Conservation (phyloP, 2,113 vertebrate genomes). For the Nerophis ophidion region DNA sequence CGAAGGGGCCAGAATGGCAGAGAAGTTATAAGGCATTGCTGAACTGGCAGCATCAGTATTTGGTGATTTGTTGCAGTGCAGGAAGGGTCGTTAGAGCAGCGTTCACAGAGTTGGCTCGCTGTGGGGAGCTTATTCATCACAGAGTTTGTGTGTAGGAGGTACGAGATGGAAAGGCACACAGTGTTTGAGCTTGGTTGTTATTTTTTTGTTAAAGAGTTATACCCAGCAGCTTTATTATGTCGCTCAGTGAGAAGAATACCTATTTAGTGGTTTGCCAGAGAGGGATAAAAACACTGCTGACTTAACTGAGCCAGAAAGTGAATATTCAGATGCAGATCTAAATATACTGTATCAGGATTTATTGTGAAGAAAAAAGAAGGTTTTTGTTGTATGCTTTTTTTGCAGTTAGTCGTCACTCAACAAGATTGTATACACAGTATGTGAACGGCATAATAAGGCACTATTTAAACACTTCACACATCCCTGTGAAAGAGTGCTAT, state of each 20-base stretch:
- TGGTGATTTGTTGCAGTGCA: constrained; percentile 31
- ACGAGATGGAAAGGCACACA: constrained; percentile 43
- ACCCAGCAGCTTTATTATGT: constrained; percentile 25
- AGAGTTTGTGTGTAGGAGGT: constrained; percentile 47
- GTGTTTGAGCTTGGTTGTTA: constrained; percentile 28
- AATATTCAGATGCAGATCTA: background rate
- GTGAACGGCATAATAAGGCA: background rate
- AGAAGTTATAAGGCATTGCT: constrained; percentile 18
- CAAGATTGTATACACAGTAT: background rate
- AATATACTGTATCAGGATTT: no score
- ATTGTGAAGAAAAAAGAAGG: no score
- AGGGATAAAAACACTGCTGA: constrained; percentile 19
- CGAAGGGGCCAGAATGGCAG: constrained; percentile 1
- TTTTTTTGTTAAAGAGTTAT: constrained; percentile 36
- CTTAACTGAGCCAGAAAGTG: background rate
- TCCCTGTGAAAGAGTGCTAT: background rate
- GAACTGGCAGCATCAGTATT: constrained; percentile 21
- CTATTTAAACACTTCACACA: background rate
- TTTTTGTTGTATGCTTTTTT: no score
- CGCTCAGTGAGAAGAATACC: constrained; percentile 20
- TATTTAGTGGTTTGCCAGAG: constrained; percentile 17
- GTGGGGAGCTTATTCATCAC: constrained; percentile 45
- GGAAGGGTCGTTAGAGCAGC: constrained; percentile 29
- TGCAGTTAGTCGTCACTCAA: background rate
- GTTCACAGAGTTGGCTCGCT: constrained; percentile 36